Base-by-base conservation (phyloP, 1,140 invertebrate species). In the Brachionus calyciflorus region DNA sequence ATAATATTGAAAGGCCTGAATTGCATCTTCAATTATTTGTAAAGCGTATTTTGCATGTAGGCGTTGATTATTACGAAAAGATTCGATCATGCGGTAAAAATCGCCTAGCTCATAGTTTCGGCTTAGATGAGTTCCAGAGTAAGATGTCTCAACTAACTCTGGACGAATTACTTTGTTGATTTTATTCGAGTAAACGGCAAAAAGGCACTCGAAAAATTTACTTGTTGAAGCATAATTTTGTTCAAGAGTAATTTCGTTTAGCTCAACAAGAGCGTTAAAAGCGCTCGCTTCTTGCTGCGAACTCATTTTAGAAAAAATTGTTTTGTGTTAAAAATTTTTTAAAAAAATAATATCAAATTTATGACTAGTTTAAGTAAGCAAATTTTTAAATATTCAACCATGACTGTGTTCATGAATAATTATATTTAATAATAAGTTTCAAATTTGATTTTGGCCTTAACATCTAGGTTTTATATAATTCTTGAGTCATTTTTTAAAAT, bases 21-120 rank as follows among this genome's bases (percentile, higher is more conserved):
- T 65, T 9, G 60, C 60, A 26, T 65, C 60, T 21, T 41, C 30
- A 30, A 65, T 44, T 44, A 65, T 65, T 46, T 65, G 40, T n/a
- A 44, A 41, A 21, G 40, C 60, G 41, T 65, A 65, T 24, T 44
- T 44, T 5, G 60, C 10, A 24, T 65, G 37, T 10, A 65, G 24
- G 24, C 14, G 41, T 44, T 65, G 60, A 19, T n/a, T 26, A 44
- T 65, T 65, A 44, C 41, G 28, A 24, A 65, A 65, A 2, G 60
- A 65, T 65, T 65, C 41, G 12, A 65, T 19, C 37, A 65, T 44
- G 19, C 24, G 60, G 24, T 0, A 24, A 44, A 65, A 65, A 24
- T 65, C 60, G n/a, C 21, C 28, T 37, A 44, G 37, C 44, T 65
- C 60, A 26, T 65, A 65, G 21, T 24, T 12, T 24, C 6, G 41